Conservation (phyloP, 2,113 vertebrate genomes). For the Podarcis raffonei region DNA sequence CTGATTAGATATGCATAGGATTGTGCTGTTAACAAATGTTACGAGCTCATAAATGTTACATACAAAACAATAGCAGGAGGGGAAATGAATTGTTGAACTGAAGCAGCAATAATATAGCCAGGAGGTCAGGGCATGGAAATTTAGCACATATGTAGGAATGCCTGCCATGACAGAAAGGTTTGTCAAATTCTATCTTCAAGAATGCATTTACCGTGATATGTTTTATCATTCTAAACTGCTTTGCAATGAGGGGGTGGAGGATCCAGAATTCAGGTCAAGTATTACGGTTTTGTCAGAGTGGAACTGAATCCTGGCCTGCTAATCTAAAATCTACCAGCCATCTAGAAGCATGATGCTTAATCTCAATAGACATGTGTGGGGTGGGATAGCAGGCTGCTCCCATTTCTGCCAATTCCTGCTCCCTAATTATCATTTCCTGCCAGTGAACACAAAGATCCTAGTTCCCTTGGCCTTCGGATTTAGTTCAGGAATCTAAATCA, state of each 20-base stretch:
- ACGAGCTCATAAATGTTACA: not conserved
- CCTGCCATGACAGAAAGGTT: not conserved
- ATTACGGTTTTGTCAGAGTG: not conserved
- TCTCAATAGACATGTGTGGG: too few relatives aligned
- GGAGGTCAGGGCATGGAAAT: not conserved
- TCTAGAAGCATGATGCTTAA: not conserved
- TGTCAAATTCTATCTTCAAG: not conserved
- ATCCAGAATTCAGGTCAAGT: not conserved
- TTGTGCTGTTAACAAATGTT: not conserved
- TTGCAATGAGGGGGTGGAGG: not conserved
- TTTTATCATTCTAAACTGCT: not conserved
- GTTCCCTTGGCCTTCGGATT: too few relatives aligned
- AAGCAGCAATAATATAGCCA: not conserved
- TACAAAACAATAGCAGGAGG: not conserved
- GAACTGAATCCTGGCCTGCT: not conserved
- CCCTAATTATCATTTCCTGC: too few relatives aligned
- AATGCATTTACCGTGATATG: not conserved
- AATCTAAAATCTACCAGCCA: not conserved
- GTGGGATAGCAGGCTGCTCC: too few relatives aligned
- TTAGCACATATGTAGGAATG: not conserved
- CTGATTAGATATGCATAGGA: not conserved
- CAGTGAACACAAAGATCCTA: too few relatives aligned
- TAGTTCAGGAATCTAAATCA: too few relatives aligned
- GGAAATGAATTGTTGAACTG: not conserved
- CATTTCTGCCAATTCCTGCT: too few relatives aligned